phyloP scores from a whole-genome alignment of 37 sponge, comb jelly and placozoan species.

The Petrosia ficiformis region DNA sequence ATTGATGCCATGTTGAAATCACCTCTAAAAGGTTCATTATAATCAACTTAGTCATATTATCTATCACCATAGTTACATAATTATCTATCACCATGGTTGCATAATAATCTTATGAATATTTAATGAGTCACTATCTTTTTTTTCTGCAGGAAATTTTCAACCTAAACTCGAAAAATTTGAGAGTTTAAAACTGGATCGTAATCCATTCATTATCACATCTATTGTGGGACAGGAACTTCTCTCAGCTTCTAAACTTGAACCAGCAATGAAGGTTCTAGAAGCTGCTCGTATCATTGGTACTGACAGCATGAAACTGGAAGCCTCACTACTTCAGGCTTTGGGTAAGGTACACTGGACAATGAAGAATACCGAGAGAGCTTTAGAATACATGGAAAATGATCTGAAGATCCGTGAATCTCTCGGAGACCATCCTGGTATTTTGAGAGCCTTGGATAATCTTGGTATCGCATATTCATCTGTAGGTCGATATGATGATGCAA shows the following conservation, averaged over 20 bases:
- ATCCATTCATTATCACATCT: conserved; percentile 84
- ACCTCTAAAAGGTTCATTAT: conserved; percentile 68
- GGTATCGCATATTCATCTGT: conserved; percentile 63
- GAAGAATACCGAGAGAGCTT: conserved; percentile 62
- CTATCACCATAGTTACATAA: not conserved
- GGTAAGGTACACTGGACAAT: conserved; percentile 87
- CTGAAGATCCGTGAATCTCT: conserved; percentile 65
- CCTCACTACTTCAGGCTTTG: conserved; percentile 86
- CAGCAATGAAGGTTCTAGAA: conserved; percentile 80
- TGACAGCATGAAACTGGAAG: conserved; percentile 87
- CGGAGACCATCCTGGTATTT: conserved; percentile 64
- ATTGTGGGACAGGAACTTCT: conserved; percentile 89
- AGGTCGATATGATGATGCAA: conserved; percentile 61
- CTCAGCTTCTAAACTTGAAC: conserved; percentile 27
- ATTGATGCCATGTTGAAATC: conserved; percentile 76
- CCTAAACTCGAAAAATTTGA: conserved; percentile 76
- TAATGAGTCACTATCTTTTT: not conserved
- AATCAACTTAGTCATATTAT: not conserved
- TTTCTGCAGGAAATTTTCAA: conserved; percentile 67
- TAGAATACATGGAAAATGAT: conserved; percentile 84
- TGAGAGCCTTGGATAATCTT: conserved; percentile 74
- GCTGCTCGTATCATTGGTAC: conserved; percentile 84
- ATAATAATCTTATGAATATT: not conserved
- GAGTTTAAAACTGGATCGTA: conserved; percentile 73
- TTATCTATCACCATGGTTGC: not conserved